These are phyloP conservation scores for Nothocercus julius DNA, from an alignment of 2,113 vertebrate genomes.

Conservation along the genomic window DNA sequence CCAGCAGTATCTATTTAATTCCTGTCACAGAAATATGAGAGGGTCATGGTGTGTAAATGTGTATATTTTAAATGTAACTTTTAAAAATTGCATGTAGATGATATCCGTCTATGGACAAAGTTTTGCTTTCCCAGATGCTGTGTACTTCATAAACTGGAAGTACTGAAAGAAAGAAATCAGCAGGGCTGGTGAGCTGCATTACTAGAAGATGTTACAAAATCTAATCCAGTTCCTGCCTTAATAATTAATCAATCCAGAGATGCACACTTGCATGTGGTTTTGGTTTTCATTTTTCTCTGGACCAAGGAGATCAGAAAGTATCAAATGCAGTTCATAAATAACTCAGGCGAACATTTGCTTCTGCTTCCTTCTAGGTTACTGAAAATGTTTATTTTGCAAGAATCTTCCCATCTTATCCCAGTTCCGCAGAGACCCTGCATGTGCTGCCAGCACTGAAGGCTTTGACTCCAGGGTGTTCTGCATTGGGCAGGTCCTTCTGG, in stretches of 20 bases:
- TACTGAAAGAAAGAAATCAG: not conserved
- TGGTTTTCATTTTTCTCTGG: not conserved
- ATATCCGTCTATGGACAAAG: not conserved
- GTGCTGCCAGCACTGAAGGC: fast-evolving
- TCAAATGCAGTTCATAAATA: not conserved
- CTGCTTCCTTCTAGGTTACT: not conserved
- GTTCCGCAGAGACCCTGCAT: not conserved
- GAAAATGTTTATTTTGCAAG: not conserved
- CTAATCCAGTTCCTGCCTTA: not conserved
- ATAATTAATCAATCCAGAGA: not conserved
- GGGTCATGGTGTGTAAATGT: not conserved
- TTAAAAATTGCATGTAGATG: not conserved
- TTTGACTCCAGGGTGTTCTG: not conserved
- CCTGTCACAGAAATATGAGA: not conserved
- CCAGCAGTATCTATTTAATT: not conserved
- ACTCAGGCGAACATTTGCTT: not conserved
- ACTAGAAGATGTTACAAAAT: not conserved
- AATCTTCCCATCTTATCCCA: not conserved
- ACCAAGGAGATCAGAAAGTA: not conserved
- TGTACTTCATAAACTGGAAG: not conserved
- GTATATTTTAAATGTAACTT: not conserved
- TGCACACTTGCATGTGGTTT: fast-evolving
- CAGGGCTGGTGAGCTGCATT: not conserved
- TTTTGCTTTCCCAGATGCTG: not conserved
- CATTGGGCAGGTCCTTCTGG: fast-evolving